Percentiles rank a stretch among this genome's conserved stretches.
Conservation (phyloP, 2,797 vertebrate species). For the Cynodonichthys magdalenae region DNA sequence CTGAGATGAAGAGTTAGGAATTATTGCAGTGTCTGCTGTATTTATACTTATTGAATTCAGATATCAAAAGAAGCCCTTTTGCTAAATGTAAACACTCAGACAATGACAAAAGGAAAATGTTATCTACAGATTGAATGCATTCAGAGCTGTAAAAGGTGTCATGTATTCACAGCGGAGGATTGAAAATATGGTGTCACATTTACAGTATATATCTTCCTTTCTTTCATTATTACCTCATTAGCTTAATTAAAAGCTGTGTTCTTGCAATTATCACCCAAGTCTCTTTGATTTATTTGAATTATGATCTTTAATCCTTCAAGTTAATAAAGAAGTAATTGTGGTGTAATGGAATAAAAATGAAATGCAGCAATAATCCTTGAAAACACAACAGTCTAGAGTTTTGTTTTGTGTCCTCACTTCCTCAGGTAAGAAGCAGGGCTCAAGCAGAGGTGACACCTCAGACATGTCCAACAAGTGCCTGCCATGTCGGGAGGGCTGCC, state of each 20-base stretch:
- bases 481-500: slow-evolving; percentile 91
- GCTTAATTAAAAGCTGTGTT: slow-evolving; percentile 56
- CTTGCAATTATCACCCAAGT: slow-evolving; percentile 51
- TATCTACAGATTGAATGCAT: slow-evolving; percentile 22
- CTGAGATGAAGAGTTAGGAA: slow-evolving; percentile 24
- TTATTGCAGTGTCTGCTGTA: slow-evolving; percentile 4
- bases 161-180: slow-evolving; percentile 11
- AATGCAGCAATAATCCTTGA: slow-evolving; percentile 42
- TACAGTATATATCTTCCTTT: slow-evolving; percentile 10
- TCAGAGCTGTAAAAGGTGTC: slow-evolving; percentile 3
- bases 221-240: slow-evolving; percentile 51
- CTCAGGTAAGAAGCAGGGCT: slow-evolving; percentile 81
- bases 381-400: slow-evolving; percentile 31
- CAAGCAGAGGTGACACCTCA: slow-evolving; percentile 64
- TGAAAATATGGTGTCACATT: slow-evolving; percentile 33
- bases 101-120: slow-evolving; percentile 4
- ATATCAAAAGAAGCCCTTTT: slow-evolving; percentile 1
- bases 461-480: slow-evolving; percentile 88
- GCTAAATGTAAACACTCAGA: not conserved
- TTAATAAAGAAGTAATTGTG: slow-evolving; percentile 35
- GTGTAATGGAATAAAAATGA: slow-evolving; percentile 36
- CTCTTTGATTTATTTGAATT: slow-evolving; percentile 53
- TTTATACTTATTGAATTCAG: slow-evolving; percentile 24
- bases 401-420: slow-evolving; percentile 10
- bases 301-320: slow-evolving; percentile 43